Conservation (phyloP, 2,888 invertebrate genomes). For the Drosophila yooni region DNA sequence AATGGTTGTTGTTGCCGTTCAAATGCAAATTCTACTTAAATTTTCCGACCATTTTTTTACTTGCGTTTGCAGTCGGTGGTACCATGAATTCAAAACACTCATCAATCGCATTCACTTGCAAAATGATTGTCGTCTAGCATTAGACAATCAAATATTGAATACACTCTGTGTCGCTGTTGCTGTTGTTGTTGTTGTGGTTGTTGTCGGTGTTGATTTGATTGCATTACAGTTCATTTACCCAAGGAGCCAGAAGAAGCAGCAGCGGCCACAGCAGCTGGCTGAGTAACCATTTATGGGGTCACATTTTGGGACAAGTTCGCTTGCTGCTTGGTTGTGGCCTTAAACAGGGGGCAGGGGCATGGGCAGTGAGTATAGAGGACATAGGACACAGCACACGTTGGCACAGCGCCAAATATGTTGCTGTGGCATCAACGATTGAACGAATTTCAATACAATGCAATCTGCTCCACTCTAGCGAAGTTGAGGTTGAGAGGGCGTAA, state of each 20-base stretch:
- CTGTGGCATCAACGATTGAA: slow-evolving; percentile 65
- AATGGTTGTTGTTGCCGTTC: not conserved
- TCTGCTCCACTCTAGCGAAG: slow-evolving; percentile 38
- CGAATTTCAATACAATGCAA: slow-evolving; percentile 77
- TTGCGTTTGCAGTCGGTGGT: not conserved
- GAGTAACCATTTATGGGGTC: slow-evolving; percentile 67
- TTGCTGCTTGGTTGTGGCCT: slow-evolving; percentile 14
- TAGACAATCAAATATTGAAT: slow-evolving; percentile 71
- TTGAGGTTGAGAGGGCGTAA: slow-evolving; percentile 52
- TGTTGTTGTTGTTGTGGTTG: slow-evolving; percentile 37
- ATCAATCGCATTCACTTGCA: slow-evolving; percentile 20
- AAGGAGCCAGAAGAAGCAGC: slow-evolving; percentile 15
- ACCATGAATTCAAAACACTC: not conserved
- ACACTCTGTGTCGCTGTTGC: slow-evolving; percentile 28
- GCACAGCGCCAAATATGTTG: slow-evolving; percentile 60
- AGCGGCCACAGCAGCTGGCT: slow-evolving; percentile 21
- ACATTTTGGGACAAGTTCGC: slow-evolving; percentile 68
- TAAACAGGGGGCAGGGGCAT: slow-evolving; percentile 7
- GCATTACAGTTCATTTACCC: slow-evolving; percentile 81
- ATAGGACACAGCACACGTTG: slow-evolving; percentile 42
- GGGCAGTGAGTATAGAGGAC: not conserved
- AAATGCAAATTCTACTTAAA: not conserved
- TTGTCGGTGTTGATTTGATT: slow-evolving; percentile 76
- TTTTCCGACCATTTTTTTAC: too few relatives aligned
- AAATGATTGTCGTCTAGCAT: slow-evolving; percentile 47